These are phyloP conservation scores for Lutjanus argentimaculatus DNA, from an alignment of 2,797 vertebrate species.

Conservation along the genomic window DNA sequence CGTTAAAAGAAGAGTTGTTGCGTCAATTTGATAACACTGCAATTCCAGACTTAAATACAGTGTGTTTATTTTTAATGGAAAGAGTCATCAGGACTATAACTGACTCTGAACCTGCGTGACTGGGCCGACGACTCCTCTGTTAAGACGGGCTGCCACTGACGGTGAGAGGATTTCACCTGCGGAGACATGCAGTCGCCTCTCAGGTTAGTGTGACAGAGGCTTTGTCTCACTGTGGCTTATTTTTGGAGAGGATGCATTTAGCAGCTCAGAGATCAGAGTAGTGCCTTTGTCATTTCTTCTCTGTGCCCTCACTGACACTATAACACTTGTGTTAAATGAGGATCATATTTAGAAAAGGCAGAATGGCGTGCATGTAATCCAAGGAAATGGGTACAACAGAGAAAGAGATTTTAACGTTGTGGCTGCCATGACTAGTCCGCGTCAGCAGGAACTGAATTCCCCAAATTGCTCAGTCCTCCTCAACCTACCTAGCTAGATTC, in stretches of 20 bases:
- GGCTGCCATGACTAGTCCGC: background rate
- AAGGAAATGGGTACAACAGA: background rate
- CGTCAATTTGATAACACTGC: background rate
- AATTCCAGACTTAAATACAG: background rate
- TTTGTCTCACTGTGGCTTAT: slow-evolving; percentile 41
- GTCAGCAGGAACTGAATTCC: background rate
- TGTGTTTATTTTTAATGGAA: background rate
- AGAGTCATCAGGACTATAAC: background rate
- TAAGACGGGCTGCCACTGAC: background rate
- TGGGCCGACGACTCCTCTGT: background rate
- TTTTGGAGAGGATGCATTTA: slow-evolving; percentile 38
- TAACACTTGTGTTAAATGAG: background rate
- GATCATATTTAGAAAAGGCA: background rate
- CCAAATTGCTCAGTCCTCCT: background rate
- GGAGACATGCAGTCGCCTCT: slow-evolving; percentile 17
- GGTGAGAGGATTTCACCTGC: slow-evolving; percentile 57
- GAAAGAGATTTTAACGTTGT: background rate
- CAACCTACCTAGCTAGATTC: background rate
- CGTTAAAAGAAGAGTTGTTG: background rate
- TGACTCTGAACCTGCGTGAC: background rate
- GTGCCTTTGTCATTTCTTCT: background rate
- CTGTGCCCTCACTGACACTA: background rate
- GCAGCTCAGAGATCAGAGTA: slow-evolving; percentile 16
- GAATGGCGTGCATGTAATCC: background rate
- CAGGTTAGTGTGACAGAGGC: slow-evolving; percentile 61